Evolutionary conservation across 2,113 vertebrate species (phyloP).

Genomic region (Antigone vipio): DNA sequence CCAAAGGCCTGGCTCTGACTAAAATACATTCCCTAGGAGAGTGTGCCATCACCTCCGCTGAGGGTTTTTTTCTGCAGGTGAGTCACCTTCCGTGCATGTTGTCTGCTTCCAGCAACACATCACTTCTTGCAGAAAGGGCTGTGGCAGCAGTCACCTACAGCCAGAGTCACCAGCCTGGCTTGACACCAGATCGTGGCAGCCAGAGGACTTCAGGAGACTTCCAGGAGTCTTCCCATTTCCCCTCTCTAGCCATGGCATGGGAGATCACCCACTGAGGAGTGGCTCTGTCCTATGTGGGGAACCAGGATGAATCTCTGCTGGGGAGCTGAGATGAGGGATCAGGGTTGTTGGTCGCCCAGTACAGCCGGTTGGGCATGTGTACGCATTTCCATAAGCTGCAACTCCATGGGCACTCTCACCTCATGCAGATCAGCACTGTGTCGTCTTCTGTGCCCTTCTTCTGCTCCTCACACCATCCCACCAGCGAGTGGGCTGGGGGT

Average conservation of each 20-base stretch:
- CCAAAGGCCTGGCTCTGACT: not conserved
- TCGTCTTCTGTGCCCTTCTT: not conserved
- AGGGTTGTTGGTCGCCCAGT: not conserved
- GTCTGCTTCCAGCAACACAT: not conserved
- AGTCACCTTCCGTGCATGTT: not conserved
- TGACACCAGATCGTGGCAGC: not conserved
- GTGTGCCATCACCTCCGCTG: not conserved
- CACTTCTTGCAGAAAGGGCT: not conserved
- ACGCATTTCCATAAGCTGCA: not conserved
- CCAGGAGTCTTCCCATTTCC: not conserved
- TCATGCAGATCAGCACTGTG: not conserved
- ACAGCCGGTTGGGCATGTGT: not conserved
- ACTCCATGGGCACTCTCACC: not conserved
- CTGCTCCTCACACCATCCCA: no score
- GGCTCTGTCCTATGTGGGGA: fast-evolving
- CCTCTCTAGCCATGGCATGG: not conserved
- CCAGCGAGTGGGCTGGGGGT: no score
- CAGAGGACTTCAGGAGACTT: not conserved
- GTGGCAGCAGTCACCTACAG: not conserved
- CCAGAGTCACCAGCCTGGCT: not conserved
- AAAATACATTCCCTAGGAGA: not conserved
- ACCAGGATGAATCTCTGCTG: not conserved
- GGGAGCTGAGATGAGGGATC: not conserved
- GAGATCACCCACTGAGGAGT: not conserved
- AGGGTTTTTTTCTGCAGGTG: not conserved